A percentile compares a stretch with the other conserved stretches of the same genome.
Conservation (phyloP, 2,113 vertebrate genomes). For the Clarias macrocephalus region DNA sequence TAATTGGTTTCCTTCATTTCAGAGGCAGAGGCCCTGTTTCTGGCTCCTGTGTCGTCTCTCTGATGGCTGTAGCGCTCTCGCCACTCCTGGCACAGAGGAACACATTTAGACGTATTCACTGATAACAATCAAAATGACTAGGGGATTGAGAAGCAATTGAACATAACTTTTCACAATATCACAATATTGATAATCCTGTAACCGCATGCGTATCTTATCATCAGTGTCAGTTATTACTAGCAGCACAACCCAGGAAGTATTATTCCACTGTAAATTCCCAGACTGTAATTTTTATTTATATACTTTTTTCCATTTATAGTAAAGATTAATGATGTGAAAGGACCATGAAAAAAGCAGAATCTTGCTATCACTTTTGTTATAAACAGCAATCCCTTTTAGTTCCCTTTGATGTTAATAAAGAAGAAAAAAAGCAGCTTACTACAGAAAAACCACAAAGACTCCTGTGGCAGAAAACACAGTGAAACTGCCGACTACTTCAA, state of each 20-base stretch:
- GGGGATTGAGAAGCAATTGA: neutral
- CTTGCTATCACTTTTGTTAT: neutral
- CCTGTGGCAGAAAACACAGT: neutral
- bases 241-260: neutral
- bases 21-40: constrained; percentile 81
- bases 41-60: constrained; percentile 80
- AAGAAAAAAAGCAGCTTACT: neutral
- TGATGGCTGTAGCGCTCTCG: constrained; percentile 88
- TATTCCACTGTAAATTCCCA: neutral
- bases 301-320: neutral
- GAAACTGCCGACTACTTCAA: neutral
- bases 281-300: neutral
- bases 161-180: neutral
- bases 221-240: neutral
- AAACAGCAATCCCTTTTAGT: neutral
- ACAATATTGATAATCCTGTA: neutral
- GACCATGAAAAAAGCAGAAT: neutral
- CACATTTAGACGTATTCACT: neutral
- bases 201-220: no score
- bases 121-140: neutral
- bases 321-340: neutral
- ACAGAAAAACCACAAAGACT: neutral
- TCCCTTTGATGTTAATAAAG: neutral
- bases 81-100: constrained; percentile 80
- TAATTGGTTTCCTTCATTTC: constrained; percentile 90